Evolutionary conservation across 2,888 invertebrate genomes (phyloP).

Genomic region (Hypercompe scribonia): DNA sequence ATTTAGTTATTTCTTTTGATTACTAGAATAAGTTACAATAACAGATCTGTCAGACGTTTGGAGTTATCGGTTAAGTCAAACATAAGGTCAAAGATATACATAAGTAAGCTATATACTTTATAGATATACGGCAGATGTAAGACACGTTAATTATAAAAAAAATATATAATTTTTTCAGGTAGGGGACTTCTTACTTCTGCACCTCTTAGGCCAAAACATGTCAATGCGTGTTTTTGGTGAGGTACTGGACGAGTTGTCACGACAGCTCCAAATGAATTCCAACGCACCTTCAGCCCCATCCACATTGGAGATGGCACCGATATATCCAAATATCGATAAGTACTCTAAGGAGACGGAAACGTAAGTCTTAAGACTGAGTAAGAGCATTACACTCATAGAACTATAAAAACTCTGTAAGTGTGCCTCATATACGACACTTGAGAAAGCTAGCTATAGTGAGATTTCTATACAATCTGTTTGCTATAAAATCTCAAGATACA

Average conservation of each 20-base stretch:
- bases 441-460: conserved; percentile 31
- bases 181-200: conserved; percentile 94
- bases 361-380: conserved; percentile 77
- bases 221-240: conserved; percentile 93
- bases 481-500: conserved; percentile 28
- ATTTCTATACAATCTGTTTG: conserved; percentile 47
- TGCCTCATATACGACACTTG: conserved; percentile 44
- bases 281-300: conserved; percentile 95
- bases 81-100: neutral
- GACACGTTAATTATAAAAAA: neutral
- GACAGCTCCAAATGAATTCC: conserved; percentile 89
- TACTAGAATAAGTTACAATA: neutral
- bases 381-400: conserved; percentile 44
- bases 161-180: conserved; percentile 87
- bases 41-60: neutral
- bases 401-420: conserved; percentile 23
- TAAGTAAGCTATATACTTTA: neutral
- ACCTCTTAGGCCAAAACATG: conserved; percentile 95
- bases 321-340: conserved; percentile 93
- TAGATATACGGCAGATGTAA: neutral
- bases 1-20: neutral
- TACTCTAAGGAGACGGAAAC: conserved; percentile 94
- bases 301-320: conserved; percentile 94
- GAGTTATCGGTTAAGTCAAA: neutral
- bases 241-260: conserved; percentile 92